phyloP scores from a whole-genome alignment of 2,797 vertebrate genomes.

The Nannoperca australis region DNA sequence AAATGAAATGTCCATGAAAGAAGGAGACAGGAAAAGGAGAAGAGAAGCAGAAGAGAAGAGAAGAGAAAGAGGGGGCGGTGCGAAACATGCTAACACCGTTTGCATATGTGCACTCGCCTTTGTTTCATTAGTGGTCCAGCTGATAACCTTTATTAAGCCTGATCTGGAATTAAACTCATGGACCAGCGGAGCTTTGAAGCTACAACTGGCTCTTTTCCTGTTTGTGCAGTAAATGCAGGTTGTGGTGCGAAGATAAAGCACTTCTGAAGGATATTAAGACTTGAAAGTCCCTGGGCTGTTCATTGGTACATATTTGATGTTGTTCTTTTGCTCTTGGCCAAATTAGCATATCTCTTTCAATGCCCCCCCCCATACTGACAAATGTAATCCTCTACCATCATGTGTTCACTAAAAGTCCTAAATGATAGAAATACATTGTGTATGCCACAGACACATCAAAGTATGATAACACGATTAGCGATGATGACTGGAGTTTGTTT shows the following conservation, averaged over 20 bases:
- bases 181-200: constrained; percentile 91
- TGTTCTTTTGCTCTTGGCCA: constrained; percentile 92
- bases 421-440: constrained; percentile 92
- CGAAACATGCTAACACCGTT: constrained; percentile 71
- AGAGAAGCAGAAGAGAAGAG: constrained; percentile 33
- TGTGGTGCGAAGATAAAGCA: constrained; percentile 94
- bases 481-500: constrained; percentile 89
- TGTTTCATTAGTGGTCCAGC: constrained; percentile 91
- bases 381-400: constrained; percentile 92
- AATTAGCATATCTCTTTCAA: constrained; percentile 99
- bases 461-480: constrained; percentile 91
- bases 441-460: constrained; percentile 93
- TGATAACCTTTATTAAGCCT: constrained; percentile 98
- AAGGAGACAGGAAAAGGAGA: constrained; percentile 59
- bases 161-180: constrained; percentile 92
- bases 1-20: constrained; percentile 90
- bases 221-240: constrained; percentile 92
- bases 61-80: constrained; percentile 60
- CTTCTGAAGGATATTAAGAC: constrained; percentile 96
- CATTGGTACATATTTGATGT: constrained; percentile 97
- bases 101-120: constrained; percentile 84
- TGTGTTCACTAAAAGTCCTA: constrained; percentile 93
- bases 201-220: constrained; percentile 90
- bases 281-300: constrained; percentile 97
- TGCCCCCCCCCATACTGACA: constrained; percentile 83